These are phyloP conservation scores for Plectropomus leopardus DNA, from an alignment of 2,113 vertebrate species.

Conservation along the genomic window DNA sequence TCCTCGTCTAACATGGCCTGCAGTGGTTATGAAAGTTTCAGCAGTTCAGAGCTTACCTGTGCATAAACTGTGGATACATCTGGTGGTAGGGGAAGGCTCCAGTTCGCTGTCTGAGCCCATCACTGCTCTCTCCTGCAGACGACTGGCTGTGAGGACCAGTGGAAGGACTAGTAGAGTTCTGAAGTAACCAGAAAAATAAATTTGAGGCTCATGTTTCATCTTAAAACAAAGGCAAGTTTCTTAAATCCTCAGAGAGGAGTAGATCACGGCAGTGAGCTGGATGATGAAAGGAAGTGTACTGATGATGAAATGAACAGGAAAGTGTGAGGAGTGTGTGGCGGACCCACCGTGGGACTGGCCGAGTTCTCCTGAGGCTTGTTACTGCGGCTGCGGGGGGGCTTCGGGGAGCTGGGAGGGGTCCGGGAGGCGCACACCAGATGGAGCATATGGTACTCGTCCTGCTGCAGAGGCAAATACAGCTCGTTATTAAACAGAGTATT, in stretches of 20 bases:
- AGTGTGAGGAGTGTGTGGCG: not conserved
- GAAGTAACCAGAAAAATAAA: slow-evolving; percentile 30
- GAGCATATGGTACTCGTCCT: slow-evolving; percentile 87
- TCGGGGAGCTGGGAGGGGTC: slow-evolving; percentile 82
- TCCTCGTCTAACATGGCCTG: too few relatives aligned
- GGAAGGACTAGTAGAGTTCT: slow-evolving; percentile 34
- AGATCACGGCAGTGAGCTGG: slow-evolving; percentile 29
- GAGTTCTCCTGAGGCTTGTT: slow-evolving; percentile 70
- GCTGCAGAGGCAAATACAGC: slow-evolving; percentile 67
- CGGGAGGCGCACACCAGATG: slow-evolving; percentile 85
- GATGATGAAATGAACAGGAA: slow-evolving; percentile 76
- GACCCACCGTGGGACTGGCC: slow-evolving; percentile 67
- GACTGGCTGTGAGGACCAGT: slow-evolving; percentile 50
- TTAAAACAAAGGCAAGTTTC: slow-evolving; percentile 2
- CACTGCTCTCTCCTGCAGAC: slow-evolving; percentile 49
- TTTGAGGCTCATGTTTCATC: not conserved
- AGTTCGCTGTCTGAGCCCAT: slow-evolving; percentile 67
- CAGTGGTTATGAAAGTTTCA: not conserved
- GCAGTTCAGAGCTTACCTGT: slow-evolving; percentile 52
- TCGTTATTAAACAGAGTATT: slow-evolving; percentile 40
- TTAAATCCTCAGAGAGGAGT: slow-evolving; percentile 1
- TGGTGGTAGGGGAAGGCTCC: slow-evolving; percentile 64
- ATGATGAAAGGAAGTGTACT: slow-evolving; percentile 63
- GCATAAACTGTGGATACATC: slow-evolving; percentile 69
- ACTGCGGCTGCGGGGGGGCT: slow-evolving; percentile 59